Base-by-base conservation (phyloP, 2,797 vertebrate species). In the Petrocephalus schoutedeni region DNA sequence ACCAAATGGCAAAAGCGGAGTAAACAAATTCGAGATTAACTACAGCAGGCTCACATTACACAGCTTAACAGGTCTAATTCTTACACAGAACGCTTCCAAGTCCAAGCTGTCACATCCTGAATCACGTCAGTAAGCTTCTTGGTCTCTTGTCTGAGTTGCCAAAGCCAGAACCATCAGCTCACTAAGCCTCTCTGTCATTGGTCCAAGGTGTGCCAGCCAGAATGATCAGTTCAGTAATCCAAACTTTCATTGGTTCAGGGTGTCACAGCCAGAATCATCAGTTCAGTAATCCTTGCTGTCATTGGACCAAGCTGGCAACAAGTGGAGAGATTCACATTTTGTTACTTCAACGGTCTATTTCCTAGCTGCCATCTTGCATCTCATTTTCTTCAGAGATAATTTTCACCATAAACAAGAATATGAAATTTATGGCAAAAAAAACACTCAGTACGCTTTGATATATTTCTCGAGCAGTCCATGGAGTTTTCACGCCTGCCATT, bases 371-470 rank as follows among this genome's bases (percentile, higher is more conserved):
- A 89, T 89, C 90, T 87, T 89, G 32, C 8, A 77, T 90, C 89
- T 90, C 8, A 77, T 90, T 89, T 90, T 21, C 54, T 82, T 74
- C 88, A 49, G 74, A 90, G 88, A 89, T 90, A 82, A 87, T 91
- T 80, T 90, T 85, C 88, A 49, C 77, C 84, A 23, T 92, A 93
- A 93, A 93, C 94, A 94, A 93, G 36, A 93, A 85, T 90, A 83
- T 53, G 10, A 92, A 89, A 77, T 90, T 88, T 87, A 87, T 84
- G 87, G 89, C 90, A 89, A 88, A 89, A 80, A 90, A 90, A 86
- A 92, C 92, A 92, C 19, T 93, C 86, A 87, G 49, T 89, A 91
- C 90, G 91, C 91, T 89, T 87, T 89, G 88, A 87, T 91, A 92
- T 93, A 89, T 89, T 91, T 89, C 86, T 58, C 88, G 90, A 91